A percentile compares a stretch with the other conserved stretches of the same genome.
phyloP scores from a whole-genome alignment of 1,140 invertebrate species.

The Lepidurus packardi region DNA sequence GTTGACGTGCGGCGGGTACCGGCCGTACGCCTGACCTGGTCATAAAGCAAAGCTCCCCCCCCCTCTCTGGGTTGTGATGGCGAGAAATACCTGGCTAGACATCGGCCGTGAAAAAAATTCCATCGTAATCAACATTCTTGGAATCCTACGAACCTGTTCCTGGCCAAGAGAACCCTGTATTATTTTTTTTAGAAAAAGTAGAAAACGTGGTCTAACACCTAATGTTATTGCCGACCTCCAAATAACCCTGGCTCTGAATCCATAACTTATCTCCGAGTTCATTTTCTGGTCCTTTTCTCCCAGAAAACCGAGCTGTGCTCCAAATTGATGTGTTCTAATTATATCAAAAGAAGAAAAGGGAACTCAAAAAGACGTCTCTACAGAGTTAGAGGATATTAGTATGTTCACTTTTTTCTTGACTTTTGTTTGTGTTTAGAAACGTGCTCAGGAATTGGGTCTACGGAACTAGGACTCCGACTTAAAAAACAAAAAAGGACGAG shows the following conservation, averaged over 20 bases:
- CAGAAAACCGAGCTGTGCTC: too few relatives aligned
- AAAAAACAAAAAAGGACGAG: background rate
- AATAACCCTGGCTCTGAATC: too few relatives aligned
- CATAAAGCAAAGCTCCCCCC: background rate
- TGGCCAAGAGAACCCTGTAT: background rate
- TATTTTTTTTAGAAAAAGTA: background rate
- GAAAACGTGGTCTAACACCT: background rate
- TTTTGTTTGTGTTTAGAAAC: background rate
- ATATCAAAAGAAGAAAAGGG: too few relatives aligned
- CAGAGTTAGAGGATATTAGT: background rate
- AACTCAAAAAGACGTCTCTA: background rate
- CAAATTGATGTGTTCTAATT: too few relatives aligned
- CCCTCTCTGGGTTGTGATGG: background rate
- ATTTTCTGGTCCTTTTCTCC: too few relatives aligned
- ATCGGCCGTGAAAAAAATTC: background rate
- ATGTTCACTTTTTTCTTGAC: background rate
- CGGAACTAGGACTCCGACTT: background rate
- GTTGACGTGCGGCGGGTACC: conserved; percentile 2
- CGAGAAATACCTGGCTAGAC: background rate
- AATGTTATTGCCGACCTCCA: too few relatives aligned
- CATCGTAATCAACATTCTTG: background rate
- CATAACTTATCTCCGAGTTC: too few relatives aligned
- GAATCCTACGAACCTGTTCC: background rate
- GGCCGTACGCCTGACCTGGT: conserved; percentile 5
- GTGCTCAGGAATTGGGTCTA: background rate